Percentiles rank a stretch among this genome's conserved stretches.
Conservation (phyloP, 2,113 vertebrate genomes). For the Pseudopodoces humilis region DNA sequence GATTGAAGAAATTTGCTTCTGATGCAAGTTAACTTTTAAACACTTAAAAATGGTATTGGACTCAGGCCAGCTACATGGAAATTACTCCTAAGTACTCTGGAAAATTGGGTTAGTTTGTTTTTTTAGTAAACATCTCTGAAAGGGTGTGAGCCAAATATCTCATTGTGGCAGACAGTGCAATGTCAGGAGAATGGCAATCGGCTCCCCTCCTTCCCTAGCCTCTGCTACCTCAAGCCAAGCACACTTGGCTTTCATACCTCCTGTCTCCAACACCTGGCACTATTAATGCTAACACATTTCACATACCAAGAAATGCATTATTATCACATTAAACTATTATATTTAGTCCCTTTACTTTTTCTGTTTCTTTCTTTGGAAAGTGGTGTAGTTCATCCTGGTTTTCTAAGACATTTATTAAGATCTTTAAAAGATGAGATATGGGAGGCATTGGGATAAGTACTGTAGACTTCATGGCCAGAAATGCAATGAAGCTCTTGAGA, state of each 20-base stretch:
- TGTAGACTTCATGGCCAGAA: not conserved
- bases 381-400: not conserved
- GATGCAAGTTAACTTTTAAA: not conserved
- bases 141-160: not conserved
- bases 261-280: not conserved
- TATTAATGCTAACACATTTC: not conserved
- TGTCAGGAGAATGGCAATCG: not conserved
- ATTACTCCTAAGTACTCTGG: not conserved
- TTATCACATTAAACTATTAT: not conserved
- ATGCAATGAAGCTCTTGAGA: conserved; percentile 6
- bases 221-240: not conserved
- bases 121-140: not conserved
- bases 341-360: not conserved
- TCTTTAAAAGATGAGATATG: not conserved
- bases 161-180: not conserved
- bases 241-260: not conserved
- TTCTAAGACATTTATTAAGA: conserved; percentile 13
- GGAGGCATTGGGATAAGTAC: not conserved
- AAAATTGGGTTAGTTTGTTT: not conserved
- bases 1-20: not conserved
- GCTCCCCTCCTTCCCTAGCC: not conserved
- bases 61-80: not conserved
- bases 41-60: not conserved
- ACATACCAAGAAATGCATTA: not conserved
- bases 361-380: not conserved